Evolutionary conservation across 1,140 invertebrate species (phyloP), one percentile per base, ranked within the genome.

Genomic region (Oryzaephilus surinamensis): DNA sequence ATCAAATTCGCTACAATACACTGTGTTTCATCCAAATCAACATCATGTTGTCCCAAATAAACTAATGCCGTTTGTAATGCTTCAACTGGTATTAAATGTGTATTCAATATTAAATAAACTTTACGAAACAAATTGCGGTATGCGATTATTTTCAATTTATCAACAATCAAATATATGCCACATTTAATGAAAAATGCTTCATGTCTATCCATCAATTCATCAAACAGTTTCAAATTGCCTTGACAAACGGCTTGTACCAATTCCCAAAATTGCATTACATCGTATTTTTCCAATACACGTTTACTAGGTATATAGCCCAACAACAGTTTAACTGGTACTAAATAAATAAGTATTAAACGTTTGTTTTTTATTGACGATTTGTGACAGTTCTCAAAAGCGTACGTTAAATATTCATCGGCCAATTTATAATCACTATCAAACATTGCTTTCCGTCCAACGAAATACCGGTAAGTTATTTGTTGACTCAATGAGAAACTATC

Each of bases 1-100:
- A 99, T 98, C 15, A 98, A 72, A 71, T 97, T 97, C 1, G 92
- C 89, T 7, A 98, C 74, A 57, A 98, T 89, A 66, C 94, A 98
- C 55, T 95, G 83, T 1, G 90, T 90, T 65, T 97, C 92, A 64
- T 96, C 92, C 43, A 85, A 69, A 60, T 93, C 86, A 8, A 95
- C 80, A 58, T 93, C 86, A 18, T 79, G 77, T 35, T 90, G 78
- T 15, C 83, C 81, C 47, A 81, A 76, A 57, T 80, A 81, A 54
- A 83, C 73, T 7, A 98, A 66, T 8, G 89, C 87, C 16, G 72
- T 67, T 41, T 89, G 72, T 50, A 97, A 83, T 46, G 80, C 75
- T 3, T 77, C 70, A 26, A 99, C 79, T 11, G 91, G 84, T 48
- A 99, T 79, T 60, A 95, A 90, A 72, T 95, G 88, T 2, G 80